Percentiles rank a stretch among this genome's conserved stretches.
Conservation (phyloP, 1,140 invertebrate species). For the Dryas iulia region DNA sequence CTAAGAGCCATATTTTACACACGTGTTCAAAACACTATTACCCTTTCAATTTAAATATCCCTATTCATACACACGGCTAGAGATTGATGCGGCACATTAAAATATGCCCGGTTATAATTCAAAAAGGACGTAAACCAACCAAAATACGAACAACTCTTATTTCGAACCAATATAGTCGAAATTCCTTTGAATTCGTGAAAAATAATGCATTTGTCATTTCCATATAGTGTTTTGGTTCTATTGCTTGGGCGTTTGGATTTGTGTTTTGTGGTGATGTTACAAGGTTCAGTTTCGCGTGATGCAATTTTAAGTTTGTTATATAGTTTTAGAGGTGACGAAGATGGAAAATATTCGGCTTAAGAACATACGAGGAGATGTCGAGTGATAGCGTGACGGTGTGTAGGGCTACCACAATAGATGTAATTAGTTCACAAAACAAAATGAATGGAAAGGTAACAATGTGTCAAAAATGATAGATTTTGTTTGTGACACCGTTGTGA, state of each 20-base stretch:
- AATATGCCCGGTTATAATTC: constrained; percentile 58
- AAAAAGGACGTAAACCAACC: constrained; percentile 21
- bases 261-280: not conserved
- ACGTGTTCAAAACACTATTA: constrained; percentile 54
- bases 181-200: not conserved
- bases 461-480: not conserved
- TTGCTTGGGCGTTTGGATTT: not conserved
- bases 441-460: not conserved
- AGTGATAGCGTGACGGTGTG: constrained; percentile 51
- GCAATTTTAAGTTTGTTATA: not conserved
- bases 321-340: constrained; percentile 56
- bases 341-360: constrained; percentile 61
- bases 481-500: not conserved
- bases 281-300: not conserved
- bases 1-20: constrained; percentile 37
- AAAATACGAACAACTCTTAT: constrained; percentile 8
- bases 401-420: constrained; percentile 31
- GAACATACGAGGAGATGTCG: constrained; percentile 60
- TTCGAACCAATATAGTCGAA: constrained; percentile 8
- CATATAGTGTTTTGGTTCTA: not conserved
- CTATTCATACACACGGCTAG: constrained; percentile 50
- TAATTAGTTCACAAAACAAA: not conserved
- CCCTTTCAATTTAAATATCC: constrained; percentile 60
- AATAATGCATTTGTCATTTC: constrained; percentile 30
- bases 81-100: constrained; percentile 62